Evolutionary conservation across 2,888 invertebrate genomes (phyloP).

Genomic region (Agonopterix alstromeriana): DNA sequence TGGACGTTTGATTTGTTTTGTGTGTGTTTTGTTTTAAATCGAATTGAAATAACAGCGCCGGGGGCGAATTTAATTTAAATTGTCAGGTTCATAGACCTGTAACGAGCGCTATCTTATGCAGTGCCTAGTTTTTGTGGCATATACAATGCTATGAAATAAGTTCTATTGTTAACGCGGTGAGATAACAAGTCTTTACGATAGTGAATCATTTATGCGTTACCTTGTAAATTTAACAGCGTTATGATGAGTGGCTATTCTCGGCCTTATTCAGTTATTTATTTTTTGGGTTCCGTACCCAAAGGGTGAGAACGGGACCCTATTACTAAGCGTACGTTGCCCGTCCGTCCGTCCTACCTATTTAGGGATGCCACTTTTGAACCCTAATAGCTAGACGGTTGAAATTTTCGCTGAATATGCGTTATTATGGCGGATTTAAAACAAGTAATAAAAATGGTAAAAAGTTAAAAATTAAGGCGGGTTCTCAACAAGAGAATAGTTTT

Average conservation of each 20-base stretch:
- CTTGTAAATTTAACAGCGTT: slow-evolving; percentile 53
- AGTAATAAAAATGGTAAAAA: too few species aligned
- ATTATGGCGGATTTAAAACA: too few species aligned
- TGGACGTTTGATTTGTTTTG: slow-evolving; percentile 54
- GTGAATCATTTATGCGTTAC: slow-evolving; percentile 7
- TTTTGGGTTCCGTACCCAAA: too few species aligned
- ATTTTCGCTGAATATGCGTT: too few species aligned
- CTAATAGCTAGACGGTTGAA: too few species aligned
- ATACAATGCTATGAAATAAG: slow-evolving; percentile 50
- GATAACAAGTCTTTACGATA: slow-evolving; percentile 41
- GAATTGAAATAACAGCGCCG: slow-evolving; percentile 53
- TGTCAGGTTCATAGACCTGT: slow-evolving; percentile 40
- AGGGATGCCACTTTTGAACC: too few species aligned
- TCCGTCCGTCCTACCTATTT: too few species aligned
- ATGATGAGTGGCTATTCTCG: slow-evolving; percentile 53
- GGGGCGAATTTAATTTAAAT: slow-evolving; percentile 57
- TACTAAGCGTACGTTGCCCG: too few species aligned
- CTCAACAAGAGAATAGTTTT: too few species aligned
- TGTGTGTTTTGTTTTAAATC: slow-evolving; percentile 55
- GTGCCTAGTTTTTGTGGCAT: slow-evolving; percentile 38
- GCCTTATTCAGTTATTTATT: slow-evolving; percentile 31
- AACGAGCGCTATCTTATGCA: slow-evolving; percentile 44
- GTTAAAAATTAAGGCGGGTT: too few species aligned
- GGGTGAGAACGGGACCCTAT: too few species aligned
- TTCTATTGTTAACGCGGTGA: slow-evolving; percentile 54